Conservation (phyloP, 2,888 invertebrate genomes). For the Melanophora roralis region DNA sequence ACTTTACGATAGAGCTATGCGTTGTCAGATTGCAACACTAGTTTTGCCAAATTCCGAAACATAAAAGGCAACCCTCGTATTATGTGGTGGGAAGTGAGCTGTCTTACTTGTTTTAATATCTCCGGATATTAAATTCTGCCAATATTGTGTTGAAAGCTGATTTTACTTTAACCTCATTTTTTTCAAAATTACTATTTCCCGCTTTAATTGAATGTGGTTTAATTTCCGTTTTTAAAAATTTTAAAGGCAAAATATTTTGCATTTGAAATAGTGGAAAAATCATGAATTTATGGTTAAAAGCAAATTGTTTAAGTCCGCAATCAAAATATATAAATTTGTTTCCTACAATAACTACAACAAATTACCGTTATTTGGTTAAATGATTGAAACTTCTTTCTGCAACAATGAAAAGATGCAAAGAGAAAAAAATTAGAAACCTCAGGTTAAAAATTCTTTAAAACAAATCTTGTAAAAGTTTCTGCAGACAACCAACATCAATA, state of each 20-base stretch:
- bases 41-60: too few species aligned
- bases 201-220: constrained; percentile 36
- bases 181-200: background rate
- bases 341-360: constrained; percentile 16
- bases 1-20: too few species aligned
- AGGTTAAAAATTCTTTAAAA: constrained; percentile 15
- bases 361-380: constrained; percentile 41
- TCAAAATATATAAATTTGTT: constrained; percentile 30
- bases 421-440: background rate
- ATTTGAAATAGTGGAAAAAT: background rate
- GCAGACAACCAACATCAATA: background rate
- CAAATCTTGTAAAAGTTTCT: background rate
- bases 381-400: constrained; percentile 26
- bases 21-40: too few species aligned
- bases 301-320: constrained; percentile 26
- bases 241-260: background rate
- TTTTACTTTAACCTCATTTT: background rate
- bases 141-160: too few species aligned
- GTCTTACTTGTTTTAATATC: too few species aligned
- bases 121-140: too few species aligned
- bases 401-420: background rate
- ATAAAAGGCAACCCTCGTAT: too few species aligned
- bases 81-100: too few species aligned
- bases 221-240: constrained; percentile 42
- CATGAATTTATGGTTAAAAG: constrained; percentile 18